Percentiles rank a stretch among this genome's conserved stretches.
These are phyloP conservation scores for Chloropsis cyanopogon DNA, from an alignment of 2,113 vertebrate genomes.

Conservation along the genomic window DNA sequence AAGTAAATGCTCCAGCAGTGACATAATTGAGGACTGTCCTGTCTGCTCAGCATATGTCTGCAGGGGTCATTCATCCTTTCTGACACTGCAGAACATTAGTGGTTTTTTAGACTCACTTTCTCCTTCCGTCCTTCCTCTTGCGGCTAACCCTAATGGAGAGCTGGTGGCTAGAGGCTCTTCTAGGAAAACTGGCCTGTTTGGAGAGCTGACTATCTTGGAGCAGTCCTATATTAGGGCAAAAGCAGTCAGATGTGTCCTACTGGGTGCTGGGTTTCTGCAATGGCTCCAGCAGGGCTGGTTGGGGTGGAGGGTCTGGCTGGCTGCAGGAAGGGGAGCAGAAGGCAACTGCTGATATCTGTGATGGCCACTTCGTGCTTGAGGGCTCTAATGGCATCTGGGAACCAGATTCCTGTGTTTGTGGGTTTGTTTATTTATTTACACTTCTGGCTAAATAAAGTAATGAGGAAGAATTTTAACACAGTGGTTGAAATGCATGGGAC, in stretches of 20 bases:
- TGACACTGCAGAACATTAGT: slow-evolving; percentile 8
- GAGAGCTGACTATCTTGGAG: background rate
- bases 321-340: slow-evolving; percentile 29
- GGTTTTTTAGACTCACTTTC: slow-evolving; percentile 13
- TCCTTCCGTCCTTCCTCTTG: slow-evolving; percentile 36
- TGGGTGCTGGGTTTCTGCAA: background rate
- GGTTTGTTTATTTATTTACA: background rate
- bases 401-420: slow-evolving; percentile 3
- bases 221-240: background rate
- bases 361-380: background rate
- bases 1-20: slow-evolving; percentile 40
- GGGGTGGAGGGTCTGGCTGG: background rate
- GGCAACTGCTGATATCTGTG: background rate
- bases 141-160: slow-evolving; percentile 62
- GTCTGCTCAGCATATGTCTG: slow-evolving; percentile 26
- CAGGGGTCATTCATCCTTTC: slow-evolving; percentile 26
- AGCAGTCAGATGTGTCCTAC: background rate
- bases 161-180: background rate
- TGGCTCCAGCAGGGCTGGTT: background rate
- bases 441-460: background rate
- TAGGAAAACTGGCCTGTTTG: background rate
- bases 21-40: slow-evolving; percentile 41
- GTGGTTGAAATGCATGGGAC: background rate
- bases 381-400: slow-evolving; percentile 22
- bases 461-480: slow-evolving; percentile 28